A percentile compares a stretch with the other conserved stretches of the same genome.
Conservation (phyloP, 1,140 invertebrate species). For the Ips nitidus region DNA sequence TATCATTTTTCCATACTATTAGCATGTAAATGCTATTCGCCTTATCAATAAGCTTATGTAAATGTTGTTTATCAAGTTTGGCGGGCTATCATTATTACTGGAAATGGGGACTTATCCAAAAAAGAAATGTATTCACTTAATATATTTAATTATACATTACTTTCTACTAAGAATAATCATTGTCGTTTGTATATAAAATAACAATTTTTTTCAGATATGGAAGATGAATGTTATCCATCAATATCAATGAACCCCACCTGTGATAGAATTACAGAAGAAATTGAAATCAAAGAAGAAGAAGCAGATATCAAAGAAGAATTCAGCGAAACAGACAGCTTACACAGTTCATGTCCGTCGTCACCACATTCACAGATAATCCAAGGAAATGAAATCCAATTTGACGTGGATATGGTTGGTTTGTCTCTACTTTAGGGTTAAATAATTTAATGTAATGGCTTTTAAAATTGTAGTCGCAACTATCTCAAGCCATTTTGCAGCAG, state of each 20-base stretch:
- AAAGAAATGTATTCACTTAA: background rate
- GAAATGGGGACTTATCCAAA: too few relatives aligned
- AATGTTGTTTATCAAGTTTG: too few relatives aligned
- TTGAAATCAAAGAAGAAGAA: constrained; percentile 65
- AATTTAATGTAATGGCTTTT: background rate
- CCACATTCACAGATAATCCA: constrained; percentile 52
- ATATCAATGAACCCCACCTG: constrained; percentile 67
- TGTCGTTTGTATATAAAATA: too few relatives aligned
- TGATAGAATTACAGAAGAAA: constrained; percentile 47
- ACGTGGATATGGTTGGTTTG: constrained; percentile 42
- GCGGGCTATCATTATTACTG: too few relatives aligned
- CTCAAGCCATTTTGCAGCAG: constrained; percentile 57
- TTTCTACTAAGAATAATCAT: background rate
- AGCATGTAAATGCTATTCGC: too few relatives aligned
- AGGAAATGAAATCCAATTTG: constrained; percentile 41
- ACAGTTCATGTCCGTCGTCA: constrained; percentile 66
- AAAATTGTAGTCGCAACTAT: constrained; percentile 18
- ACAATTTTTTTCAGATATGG: constrained; percentile 67
- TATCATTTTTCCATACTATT: too few relatives aligned
- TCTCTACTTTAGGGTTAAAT: constrained; percentile 5
- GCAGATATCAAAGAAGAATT: constrained; percentile 36
- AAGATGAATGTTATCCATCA: constrained; percentile 77
- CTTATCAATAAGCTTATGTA: too few relatives aligned
- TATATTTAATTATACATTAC: background rate
- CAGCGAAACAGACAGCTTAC: constrained; percentile 63